These are phyloP conservation scores for Creontiades dilutus DNA, from an alignment of 2,888 invertebrate genomes.

Conservation along the genomic window DNA sequence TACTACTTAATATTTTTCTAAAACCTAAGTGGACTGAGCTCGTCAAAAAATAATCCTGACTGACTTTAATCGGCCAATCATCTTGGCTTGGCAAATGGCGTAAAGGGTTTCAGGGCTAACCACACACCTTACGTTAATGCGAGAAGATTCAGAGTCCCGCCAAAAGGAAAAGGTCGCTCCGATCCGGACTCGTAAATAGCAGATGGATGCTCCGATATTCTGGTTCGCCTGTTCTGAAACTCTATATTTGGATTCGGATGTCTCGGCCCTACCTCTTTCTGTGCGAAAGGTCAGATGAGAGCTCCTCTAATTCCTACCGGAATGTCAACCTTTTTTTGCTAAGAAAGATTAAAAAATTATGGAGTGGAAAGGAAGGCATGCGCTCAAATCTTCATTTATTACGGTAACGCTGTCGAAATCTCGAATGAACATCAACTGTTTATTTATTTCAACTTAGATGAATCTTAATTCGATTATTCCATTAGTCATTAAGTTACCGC, in stretches of 20 bases:
- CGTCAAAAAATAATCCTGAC: background rate
- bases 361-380: too few species aligned
- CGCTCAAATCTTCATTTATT: too few species aligned
- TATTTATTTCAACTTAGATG: too few species aligned
- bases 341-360: background rate
- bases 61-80: background rate
- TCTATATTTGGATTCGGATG: conserved; percentile 28
- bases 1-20: too few species aligned
- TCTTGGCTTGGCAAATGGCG: background rate
- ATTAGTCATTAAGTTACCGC: too few species aligned
- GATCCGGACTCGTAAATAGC: conserved; percentile 30
- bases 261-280: background rate
- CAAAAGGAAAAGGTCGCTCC: conserved; percentile 17
- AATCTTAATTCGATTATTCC: too few species aligned
- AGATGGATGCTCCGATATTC: conserved; percentile 28
- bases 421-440: too few species aligned
- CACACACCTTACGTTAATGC: conserved; percentile 10
- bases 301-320: background rate
- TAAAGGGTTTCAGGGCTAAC: conserved; percentile 19
- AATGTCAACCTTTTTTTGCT: background rate
- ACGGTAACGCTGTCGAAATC: too few species aligned
- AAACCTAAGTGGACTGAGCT: background rate
- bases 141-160: background rate
- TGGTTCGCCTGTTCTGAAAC: background rate
- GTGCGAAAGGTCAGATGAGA: background rate